Conservation (phyloP, 2,888 invertebrate genomes). For the Agrotis ipsilon region DNA sequence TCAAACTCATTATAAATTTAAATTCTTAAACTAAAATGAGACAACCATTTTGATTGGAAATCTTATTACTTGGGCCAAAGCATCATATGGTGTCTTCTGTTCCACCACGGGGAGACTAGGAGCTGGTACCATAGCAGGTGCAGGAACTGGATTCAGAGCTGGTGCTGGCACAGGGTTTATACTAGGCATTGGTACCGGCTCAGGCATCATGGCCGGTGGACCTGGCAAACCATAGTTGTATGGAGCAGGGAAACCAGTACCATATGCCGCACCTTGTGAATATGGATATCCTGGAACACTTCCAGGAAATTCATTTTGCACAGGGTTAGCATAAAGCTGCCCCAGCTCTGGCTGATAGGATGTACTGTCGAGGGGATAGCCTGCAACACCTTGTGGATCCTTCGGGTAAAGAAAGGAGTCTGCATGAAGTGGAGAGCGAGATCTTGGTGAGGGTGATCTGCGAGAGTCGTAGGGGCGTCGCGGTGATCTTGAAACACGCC, state of each 20-base stretch:
- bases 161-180: constrained; percentile 70
- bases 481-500: constrained; percentile 51
- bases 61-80: constrained; percentile 86
- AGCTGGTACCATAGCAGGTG: constrained; percentile 69
- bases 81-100: constrained; percentile 78
- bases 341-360: constrained; percentile 49
- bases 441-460: constrained; percentile 61
- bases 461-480: constrained; percentile 45
- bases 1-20: constrained; percentile 52
- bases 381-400: constrained; percentile 41
- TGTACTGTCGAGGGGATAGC: constrained; percentile 40
- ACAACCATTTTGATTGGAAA: constrained; percentile 32
- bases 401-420: constrained; percentile 78
- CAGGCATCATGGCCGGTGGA: constrained; percentile 61
- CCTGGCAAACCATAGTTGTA: constrained; percentile 74
- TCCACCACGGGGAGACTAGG: constrained; percentile 51
- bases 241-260: constrained; percentile 67
- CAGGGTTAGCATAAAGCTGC: constrained; percentile 45
- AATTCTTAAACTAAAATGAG: constrained; percentile 29
- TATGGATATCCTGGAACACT: constrained; percentile 57
- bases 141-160: constrained; percentile 61
- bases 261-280: constrained; percentile 67
- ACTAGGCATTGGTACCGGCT: constrained; percentile 44
- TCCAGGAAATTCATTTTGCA: constrained; percentile 55
- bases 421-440: constrained; percentile 54